Conservation (phyloP, 2,797 vertebrate species). For the Falco biarmicus region DNA sequence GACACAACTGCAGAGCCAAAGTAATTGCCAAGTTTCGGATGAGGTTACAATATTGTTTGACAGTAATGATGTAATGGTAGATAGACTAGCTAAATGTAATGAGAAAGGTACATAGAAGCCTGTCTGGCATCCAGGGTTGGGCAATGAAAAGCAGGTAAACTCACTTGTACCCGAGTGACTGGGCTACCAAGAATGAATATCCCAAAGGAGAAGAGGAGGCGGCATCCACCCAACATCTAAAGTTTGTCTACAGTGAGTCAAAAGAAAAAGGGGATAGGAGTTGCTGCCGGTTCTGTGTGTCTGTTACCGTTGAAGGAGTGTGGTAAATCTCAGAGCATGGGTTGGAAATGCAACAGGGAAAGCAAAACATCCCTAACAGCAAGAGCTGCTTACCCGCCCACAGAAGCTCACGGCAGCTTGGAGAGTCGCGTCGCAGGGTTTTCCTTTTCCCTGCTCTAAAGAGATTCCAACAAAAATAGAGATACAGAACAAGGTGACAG, state of each 20-base stretch:
- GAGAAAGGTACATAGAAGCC: not conserved
- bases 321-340: not conserved
- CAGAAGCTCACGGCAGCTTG: not conserved
- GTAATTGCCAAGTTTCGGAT: not conserved
- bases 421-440: rapidly evolving
- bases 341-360: not conserved
- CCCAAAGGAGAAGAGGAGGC: not conserved
- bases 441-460: not conserved
- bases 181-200: not conserved
- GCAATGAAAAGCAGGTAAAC: not conserved
- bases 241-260: not conserved
- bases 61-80: not conserved
- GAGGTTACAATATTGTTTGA: not conserved
- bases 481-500: not conserved
- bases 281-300: not conserved
- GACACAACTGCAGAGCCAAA: not conserved
- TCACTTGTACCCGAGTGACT: not conserved
- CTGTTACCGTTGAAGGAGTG: not conserved
- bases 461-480: not conserved
- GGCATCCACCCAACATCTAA: not conserved
- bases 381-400: not conserved
- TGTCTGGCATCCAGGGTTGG: not conserved
- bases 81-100: not conserved
- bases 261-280: not conserved
- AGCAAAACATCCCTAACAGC: not conserved